phyloP scores from a whole-genome alignment of 2,113 vertebrate genomes.

The Tilapia sparmanii region DNA sequence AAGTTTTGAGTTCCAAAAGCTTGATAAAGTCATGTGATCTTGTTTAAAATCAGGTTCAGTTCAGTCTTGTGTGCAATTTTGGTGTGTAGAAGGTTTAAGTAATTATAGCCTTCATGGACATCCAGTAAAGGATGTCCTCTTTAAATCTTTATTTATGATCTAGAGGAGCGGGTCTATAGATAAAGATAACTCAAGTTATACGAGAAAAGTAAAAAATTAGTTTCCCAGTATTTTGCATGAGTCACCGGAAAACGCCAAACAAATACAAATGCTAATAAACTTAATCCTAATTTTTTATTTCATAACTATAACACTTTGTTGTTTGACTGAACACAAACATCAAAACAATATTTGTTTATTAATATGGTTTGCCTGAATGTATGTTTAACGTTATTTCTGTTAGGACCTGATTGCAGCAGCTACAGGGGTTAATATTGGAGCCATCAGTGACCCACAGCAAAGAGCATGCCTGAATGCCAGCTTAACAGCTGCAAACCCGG shows the following conservation, averaged over 20 bases:
- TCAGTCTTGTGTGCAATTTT: background rate
- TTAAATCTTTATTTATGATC: background rate
- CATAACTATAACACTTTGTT: background rate
- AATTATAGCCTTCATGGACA: background rate
- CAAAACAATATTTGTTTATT: background rate
- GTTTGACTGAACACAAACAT: background rate
- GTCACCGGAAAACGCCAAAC: rapidly evolving
- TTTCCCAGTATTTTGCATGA: background rate
- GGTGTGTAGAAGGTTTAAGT: background rate
- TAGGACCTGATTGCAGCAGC: slow-evolving; percentile 77
- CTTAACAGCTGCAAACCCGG: slow-evolving; percentile 31
- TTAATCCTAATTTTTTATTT: background rate
- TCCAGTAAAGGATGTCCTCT: background rate
- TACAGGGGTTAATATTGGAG: slow-evolving; percentile 66
- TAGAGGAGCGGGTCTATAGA: background rate
- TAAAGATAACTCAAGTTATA: background rate
- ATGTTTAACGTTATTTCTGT: background rate
- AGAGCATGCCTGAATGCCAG: slow-evolving; percentile 36
- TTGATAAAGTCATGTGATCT: background rate
- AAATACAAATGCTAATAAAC: background rate
- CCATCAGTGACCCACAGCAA: slow-evolving; percentile 63
- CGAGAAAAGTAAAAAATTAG: background rate
- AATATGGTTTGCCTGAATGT: background rate
- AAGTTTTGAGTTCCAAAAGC: background rate
- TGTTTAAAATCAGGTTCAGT: background rate